phyloP scores from a whole-genome alignment of 2,113 vertebrate species.

The Acrocephalus arundinaceus region DNA sequence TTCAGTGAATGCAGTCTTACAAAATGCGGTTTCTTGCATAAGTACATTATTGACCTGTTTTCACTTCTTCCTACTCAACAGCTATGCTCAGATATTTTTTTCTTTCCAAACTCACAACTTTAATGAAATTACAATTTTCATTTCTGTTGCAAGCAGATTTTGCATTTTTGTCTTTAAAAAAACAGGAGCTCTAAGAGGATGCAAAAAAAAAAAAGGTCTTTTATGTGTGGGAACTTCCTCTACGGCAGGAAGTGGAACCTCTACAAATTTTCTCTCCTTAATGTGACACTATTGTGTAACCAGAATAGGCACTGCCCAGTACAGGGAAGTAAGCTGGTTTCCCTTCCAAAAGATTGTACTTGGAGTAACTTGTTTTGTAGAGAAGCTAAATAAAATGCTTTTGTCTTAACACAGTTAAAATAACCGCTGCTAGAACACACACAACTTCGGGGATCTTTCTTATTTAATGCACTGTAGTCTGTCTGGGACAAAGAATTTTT shows the following conservation, averaged over 20 bases:
- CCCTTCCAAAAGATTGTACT: background rate
- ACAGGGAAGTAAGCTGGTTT: constrained; percentile 31
- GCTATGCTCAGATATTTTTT: background rate
- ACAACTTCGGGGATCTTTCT: background rate
- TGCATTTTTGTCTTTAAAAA: background rate
- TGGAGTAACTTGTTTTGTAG: background rate
- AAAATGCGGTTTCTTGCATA: background rate
- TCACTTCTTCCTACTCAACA: background rate
- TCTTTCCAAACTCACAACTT: background rate
- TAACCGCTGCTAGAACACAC: background rate
- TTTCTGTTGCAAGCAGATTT: background rate
- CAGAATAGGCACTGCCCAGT: background rate
- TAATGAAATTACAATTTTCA: background rate
- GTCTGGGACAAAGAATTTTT: background rate
- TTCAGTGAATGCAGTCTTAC: background rate
- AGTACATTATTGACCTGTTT: background rate
- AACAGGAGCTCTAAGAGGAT: background rate
- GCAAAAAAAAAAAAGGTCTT: background rate
- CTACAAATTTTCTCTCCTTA: background rate
- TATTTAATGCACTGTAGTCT: background rate
- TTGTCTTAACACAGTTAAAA: background rate
- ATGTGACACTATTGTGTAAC: constrained; percentile 25
- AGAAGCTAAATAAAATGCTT: background rate
- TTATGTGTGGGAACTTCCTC: constrained; percentile 19
- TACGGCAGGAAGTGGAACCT: constrained; percentile 20